Evolutionary conservation across 2,797 vertebrate genomes (phyloP).

Genomic region (Gymnoscopelus microlampas): DNA sequence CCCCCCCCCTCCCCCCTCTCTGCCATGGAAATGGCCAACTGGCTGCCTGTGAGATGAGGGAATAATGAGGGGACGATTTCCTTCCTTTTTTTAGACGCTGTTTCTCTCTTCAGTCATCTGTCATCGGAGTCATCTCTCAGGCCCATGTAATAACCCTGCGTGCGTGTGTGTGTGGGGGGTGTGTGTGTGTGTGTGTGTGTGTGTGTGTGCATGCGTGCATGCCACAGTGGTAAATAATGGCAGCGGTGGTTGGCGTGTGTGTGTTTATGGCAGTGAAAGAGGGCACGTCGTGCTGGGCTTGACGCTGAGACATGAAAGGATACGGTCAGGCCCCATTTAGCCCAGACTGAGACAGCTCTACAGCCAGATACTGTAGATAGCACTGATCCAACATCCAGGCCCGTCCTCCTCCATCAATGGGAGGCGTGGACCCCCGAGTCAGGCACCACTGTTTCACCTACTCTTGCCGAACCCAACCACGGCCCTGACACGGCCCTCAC

Average conservation of each 20-base stretch:
- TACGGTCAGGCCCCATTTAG: conserved; percentile 83
- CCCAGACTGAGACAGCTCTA: conserved; percentile 74
- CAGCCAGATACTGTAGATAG: conserved; percentile 58
- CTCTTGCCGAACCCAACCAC: conserved; percentile 44
- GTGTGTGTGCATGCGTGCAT: conserved; percentile 16
- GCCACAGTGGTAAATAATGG: conserved; percentile 71
- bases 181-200: conserved; percentile 7
- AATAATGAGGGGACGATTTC: conserved; percentile 80
- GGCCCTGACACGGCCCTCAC: conserved; percentile 64
- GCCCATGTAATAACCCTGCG: conserved; percentile 58
- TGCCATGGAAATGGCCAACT: conserved; percentile 72
- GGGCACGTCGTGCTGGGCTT: conserved; percentile 74
- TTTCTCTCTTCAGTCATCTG: conserved; percentile 69
- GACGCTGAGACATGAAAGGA: conserved; percentile 79
- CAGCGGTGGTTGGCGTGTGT: conserved; percentile 39
- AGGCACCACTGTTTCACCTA: conserved; percentile 55
- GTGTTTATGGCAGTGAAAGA: conserved; percentile 76
- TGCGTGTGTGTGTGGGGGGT: conserved; percentile 17
- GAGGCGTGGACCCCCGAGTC: conserved; percentile 41
- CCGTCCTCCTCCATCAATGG: conserved; percentile 23
- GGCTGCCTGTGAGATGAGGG: conserved; percentile 71
- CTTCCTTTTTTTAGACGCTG: conserved; percentile 76
- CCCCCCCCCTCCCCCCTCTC: conserved; percentile 25
- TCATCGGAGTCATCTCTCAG: conserved; percentile 75
- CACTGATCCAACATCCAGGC: too few species aligned